Percentiles rank a stretch among this genome's conserved stretches.
Evolutionary conservation across 2,113 vertebrate species (phyloP).

Genomic region (Naja naja): DNA sequence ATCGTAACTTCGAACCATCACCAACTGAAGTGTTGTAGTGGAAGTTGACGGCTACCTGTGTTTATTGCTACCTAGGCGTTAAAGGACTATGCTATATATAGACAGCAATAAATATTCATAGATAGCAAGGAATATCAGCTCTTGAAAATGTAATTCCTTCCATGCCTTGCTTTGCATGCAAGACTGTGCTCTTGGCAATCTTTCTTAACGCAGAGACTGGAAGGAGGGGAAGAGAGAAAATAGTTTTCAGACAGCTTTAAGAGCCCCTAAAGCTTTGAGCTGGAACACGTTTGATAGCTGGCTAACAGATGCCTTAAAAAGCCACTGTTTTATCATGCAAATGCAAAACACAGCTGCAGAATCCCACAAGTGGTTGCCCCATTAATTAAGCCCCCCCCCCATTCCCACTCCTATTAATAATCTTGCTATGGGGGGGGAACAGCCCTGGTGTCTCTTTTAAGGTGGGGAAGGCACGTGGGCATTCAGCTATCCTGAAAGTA

Average conservation of each 20-base stretch:
- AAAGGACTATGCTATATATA: background rate
- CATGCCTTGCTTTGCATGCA: background rate
- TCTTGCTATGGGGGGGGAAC: background rate
- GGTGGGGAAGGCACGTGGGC: background rate
- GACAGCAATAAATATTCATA: background rate
- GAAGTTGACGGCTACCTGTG: background rate
- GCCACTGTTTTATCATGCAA: constrained; percentile 1
- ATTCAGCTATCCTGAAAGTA: constrained; percentile 14
- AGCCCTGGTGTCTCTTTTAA: background rate
- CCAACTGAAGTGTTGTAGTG: background rate
- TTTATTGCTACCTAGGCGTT: background rate
- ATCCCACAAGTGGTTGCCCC: background rate
- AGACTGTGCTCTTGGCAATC: background rate
- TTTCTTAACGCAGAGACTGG: background rate
- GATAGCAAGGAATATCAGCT: too few relatives aligned
- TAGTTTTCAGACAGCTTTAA: background rate
- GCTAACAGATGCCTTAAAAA: constrained; percentile 11
- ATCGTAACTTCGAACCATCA: background rate
- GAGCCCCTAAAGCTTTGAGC: background rate
- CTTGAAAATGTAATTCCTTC: background rate
- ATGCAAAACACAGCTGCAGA: background rate
- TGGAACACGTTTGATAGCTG: constrained; percentile 1
- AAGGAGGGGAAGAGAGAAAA: background rate
- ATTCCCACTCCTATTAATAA: background rate
- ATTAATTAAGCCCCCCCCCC: background rate